Conservation (phyloP, 2,888 invertebrate species). For the Chydorus sphaericus region DNA sequence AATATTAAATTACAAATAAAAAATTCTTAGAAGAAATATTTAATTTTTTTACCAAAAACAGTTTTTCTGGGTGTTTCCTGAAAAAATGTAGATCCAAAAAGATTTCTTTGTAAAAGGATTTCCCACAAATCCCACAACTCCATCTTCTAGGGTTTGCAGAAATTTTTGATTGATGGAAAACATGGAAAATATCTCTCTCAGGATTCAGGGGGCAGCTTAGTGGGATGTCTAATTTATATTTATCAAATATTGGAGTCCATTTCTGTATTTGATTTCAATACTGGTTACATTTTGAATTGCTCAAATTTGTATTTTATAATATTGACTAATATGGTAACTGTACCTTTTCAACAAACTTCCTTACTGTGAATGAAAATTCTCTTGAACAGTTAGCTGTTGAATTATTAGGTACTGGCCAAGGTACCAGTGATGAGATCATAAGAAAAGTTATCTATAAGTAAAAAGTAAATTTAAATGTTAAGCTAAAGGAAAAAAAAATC, state of each 20-base stretch:
- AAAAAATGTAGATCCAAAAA: slow-evolving; percentile 73
- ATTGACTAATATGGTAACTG: background rate
- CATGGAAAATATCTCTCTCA: slow-evolving; percentile 69
- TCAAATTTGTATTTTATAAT: background rate
- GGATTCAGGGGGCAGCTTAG: slow-evolving; percentile 82
- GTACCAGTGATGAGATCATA: background rate
- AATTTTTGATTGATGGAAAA: slow-evolving; percentile 69
- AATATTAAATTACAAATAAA: background rate
- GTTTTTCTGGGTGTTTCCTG: slow-evolving; percentile 7
- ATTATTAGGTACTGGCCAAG: background rate
- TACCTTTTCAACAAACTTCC: slow-evolving; percentile 7
- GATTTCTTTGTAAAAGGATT: slow-evolving; percentile 77
- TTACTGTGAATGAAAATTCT: slow-evolving; percentile 9
- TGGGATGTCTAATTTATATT: slow-evolving; percentile 72
- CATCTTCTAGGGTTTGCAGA: slow-evolving; percentile 75
- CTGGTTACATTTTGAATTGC: background rate
- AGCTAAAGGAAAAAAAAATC: background rate
- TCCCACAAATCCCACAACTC: slow-evolving; percentile 81
- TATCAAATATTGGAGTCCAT: slow-evolving; percentile 78
- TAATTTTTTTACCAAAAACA: background rate
- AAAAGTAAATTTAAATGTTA: background rate
- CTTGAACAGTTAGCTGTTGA: slow-evolving; percentile 3
- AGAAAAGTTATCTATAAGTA: background rate
- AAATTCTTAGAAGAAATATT: background rate
- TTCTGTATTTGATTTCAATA: slow-evolving; percentile 36